Evolutionary conservation across 2,797 vertebrate species (phyloP), one percentile per base, ranked within the genome.

Genomic region (Gallinago stenura): DNA sequence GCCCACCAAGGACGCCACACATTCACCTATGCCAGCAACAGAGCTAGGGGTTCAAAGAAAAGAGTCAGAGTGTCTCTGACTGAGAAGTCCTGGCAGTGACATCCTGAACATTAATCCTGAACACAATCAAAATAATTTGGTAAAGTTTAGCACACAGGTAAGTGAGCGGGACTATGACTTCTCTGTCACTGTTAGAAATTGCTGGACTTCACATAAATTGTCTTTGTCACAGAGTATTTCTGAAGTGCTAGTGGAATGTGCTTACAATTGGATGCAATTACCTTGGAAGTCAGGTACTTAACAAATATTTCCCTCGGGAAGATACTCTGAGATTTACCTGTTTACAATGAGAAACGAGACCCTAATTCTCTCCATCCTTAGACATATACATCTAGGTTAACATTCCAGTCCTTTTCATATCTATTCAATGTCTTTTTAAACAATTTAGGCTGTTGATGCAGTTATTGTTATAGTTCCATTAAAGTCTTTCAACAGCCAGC

Each of bases 191-290:
- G 24, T 54, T 84, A 72, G 53, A 90, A 93, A 88, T 68, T 79
- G 17, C 24, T 65, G 18, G 54, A 92, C 75, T 79, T 96, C 83
- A 91, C 24, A 35, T 46, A 93, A 89, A 91, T 89, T 94, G 35
- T n/a, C 54, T 80, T 93, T 91, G 80, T 75, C 77, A 83, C 17
- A 22, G 39, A 62, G n/a, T 66, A 53, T 54, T 89, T 93, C 91
- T 89, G 65, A 88, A 95, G 72, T 66, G 39, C 7, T 31, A 21
- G 31, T 82, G 62, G 30, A 95, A 86, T 84, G 25, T n/a, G 73
- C 90, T 82, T 79, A 58, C n/a, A 90, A 39, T 82, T 94, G 87
- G 24, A 92, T 87, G 35, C 70, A 93, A 89, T 94, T 90, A 86
- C 25, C 51, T 94, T 85, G 91, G 56, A 93, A 95, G 80, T 81